A percentile compares a stretch with the other conserved stretches of the same genome.
These are phyloP conservation scores for Agriopis aurantiaria DNA, from an alignment of 2,888 invertebrate species.

Conservation along the genomic window DNA sequence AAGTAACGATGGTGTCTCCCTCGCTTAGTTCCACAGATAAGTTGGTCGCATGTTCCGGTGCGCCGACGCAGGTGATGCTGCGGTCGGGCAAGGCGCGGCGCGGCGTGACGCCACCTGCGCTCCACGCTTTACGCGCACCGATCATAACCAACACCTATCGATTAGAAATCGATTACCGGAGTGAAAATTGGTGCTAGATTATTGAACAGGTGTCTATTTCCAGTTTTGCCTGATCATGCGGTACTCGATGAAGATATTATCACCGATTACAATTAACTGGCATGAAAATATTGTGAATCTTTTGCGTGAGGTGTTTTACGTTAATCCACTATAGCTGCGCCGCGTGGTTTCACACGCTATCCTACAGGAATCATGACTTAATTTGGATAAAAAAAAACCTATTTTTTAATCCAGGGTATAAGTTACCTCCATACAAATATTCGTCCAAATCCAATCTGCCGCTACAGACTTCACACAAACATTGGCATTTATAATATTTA, in stretches of 20 bases:
- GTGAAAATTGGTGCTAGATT: slow-evolving; percentile 20
- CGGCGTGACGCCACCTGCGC: slow-evolving; percentile 60
- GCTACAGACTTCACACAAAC: too few species aligned
- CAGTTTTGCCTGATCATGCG: background rate
- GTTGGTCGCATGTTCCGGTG: slow-evolving; percentile 69
- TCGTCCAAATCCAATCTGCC: too few species aligned
- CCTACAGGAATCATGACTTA: too few species aligned
- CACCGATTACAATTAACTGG: background rate
- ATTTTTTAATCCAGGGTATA: background rate
- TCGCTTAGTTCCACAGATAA: background rate
- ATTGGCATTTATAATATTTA: too few species aligned
- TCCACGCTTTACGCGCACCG: slow-evolving; percentile 56
- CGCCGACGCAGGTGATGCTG: slow-evolving; percentile 73
- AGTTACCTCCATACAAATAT: too few species aligned
- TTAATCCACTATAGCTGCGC: too few species aligned
- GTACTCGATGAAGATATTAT: slow-evolving; percentile 11
- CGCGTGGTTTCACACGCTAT: too few species aligned
- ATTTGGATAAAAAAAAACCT: background rate
- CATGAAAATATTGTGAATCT: background rate
- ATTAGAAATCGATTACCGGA: slow-evolving; percentile 42
- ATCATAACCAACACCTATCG: slow-evolving; percentile 49
- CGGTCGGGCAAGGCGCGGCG: slow-evolving; percentile 63
- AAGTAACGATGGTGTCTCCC: background rate
- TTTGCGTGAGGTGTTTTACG: background rate
- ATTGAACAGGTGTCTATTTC: slow-evolving; percentile 29